phyloP scores from a whole-genome alignment of 2,888 invertebrate species.

The Campoletis raptor region DNA sequence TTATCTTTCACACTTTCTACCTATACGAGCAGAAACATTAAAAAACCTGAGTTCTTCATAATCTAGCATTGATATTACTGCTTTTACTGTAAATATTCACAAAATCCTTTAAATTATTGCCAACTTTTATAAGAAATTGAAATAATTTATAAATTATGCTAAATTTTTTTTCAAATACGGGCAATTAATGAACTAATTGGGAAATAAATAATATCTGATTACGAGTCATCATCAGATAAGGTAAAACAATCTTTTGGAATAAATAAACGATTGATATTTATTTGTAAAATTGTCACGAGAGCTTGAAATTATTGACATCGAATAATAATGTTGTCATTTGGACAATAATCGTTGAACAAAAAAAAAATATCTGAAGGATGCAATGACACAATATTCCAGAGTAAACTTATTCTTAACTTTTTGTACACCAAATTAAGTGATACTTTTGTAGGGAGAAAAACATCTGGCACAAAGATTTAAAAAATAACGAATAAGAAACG shows the following conservation, averaged over 20 bases:
- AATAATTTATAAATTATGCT: conserved; percentile 50
- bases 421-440: conserved; percentile 27
- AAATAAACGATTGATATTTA: background rate
- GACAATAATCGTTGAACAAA: background rate
- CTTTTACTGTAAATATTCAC: background rate
- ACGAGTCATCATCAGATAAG: background rate
- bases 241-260: background rate
- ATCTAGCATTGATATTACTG: background rate
- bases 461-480: conserved; percentile 40
- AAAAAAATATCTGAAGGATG: background rate
- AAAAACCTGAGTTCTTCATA: conserved; percentile 7
- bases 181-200: background rate
- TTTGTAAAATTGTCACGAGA: background rate
- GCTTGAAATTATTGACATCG: background rate
- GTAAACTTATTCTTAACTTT: background rate
- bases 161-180: background rate
- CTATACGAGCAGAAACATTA: conserved; percentile 11
- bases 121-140: conserved; percentile 38
- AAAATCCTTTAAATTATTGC: background rate
- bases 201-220: background rate
- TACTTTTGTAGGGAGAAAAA: conserved; percentile 38
- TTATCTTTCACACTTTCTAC: conserved; percentile 8
- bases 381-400: background rate
- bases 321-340: background rate
- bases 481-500: conserved; percentile 42